Conservation (phyloP, 2,113 vertebrate species). For the Barnardius zonarius region DNA sequence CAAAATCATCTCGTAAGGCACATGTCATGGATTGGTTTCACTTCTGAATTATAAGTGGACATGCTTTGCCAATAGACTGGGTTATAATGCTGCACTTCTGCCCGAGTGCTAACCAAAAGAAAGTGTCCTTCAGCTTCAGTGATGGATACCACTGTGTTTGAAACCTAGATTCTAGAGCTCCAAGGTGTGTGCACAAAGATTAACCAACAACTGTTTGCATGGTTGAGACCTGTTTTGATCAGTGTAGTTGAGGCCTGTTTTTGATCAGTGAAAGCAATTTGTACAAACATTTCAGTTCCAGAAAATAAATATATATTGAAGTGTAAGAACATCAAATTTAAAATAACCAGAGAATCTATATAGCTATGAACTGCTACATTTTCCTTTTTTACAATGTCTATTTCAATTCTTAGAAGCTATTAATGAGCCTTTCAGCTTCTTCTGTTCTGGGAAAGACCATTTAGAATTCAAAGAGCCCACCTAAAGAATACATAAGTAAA, state of each 20-base stretch:
- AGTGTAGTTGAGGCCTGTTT: neutral
- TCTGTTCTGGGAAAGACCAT: neutral
- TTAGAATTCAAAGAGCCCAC: neutral
- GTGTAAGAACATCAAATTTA: neutral
- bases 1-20: neutral
- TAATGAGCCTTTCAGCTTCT: neutral
- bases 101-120: neutral
- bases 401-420: neutral
- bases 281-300: neutral
- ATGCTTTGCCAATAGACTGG: neutral
- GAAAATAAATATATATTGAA: neutral
- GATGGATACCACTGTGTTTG: neutral
- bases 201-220: neutral
- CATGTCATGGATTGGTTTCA: neutral
- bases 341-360: neutral
- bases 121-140: neutral
- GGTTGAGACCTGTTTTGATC: neutral
- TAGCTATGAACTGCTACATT: neutral
- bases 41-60: neutral
- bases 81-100: neutral
- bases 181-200: neutral
- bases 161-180: neutral
- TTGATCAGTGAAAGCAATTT: neutral
- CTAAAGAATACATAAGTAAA: neutral
- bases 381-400: neutral